Evolutionary conservation across 1,140 invertebrate species (phyloP).

Genomic region (Platyscapa corneri): DNA sequence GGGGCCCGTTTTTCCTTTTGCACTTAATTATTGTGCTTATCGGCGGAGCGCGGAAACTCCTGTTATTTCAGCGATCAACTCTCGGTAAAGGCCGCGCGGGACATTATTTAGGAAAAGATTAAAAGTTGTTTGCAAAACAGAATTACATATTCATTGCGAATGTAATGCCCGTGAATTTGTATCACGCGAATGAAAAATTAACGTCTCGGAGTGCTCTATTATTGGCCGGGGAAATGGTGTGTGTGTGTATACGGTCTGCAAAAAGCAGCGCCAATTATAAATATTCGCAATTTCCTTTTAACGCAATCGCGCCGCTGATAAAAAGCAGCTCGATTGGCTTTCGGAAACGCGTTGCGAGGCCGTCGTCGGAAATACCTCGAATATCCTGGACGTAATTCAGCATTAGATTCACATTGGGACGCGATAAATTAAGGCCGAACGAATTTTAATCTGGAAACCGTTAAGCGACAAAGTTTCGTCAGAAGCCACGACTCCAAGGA

Average conservation of each 20-base stretch:
- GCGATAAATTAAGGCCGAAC: no score
- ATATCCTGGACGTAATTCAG: no score
- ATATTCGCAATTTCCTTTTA: no score
- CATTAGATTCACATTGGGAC: no score
- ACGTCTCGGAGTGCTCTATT: not conserved
- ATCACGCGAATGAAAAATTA: not conserved
- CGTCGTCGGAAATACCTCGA: not conserved
- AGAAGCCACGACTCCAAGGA: slow-evolving; percentile 22
- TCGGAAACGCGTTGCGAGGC: no score
- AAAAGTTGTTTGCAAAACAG: not conserved
- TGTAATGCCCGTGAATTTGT: not conserved
- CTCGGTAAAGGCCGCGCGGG: not conserved
- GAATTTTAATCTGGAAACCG: not conserved
- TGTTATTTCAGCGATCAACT: not conserved
- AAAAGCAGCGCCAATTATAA: no score
- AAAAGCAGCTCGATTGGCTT: not conserved
- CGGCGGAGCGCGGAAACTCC: not conserved
- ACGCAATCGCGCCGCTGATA: no score
- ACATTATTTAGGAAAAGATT: not conserved
- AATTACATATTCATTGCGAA: not conserved
- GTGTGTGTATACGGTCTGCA: no score
- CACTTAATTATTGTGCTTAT: not conserved
- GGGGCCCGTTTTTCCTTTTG: not conserved
- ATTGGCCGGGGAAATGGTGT: no score
- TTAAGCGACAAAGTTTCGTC: slow-evolving; percentile 2